Percentiles rank a stretch among this genome's conserved stretches.
These are phyloP conservation scores for Euthynnus affinis DNA, from an alignment of 2,797 vertebrate species.

Conservation along the genomic window DNA sequence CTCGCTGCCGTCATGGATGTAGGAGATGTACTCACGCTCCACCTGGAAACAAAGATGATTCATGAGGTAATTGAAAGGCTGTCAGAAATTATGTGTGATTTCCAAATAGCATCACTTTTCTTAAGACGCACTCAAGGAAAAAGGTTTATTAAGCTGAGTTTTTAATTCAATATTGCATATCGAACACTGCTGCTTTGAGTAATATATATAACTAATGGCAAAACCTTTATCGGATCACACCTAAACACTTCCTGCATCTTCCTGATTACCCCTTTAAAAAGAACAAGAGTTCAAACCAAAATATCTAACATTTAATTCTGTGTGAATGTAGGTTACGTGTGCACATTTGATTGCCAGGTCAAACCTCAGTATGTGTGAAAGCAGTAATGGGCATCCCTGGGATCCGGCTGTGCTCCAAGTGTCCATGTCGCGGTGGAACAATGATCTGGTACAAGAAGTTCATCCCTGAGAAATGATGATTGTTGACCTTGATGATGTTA, in stretches of 20 bases:
- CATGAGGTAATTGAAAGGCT: not conserved
- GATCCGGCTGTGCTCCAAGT: slow-evolving; percentile 87
- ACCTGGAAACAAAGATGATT: slow-evolving; percentile 78
- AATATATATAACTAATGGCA: not conserved
- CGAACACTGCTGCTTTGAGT: not conserved
- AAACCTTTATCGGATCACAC: not conserved
- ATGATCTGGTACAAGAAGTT: slow-evolving; percentile 89
- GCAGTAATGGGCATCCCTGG: slow-evolving; percentile 86
- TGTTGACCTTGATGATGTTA: slow-evolving; percentile 86
- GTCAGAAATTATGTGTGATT: not conserved
- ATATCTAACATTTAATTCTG: not conserved
- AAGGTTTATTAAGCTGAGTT: not conserved
- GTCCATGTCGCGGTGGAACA: slow-evolving; percentile 87
- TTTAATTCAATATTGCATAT: not conserved
- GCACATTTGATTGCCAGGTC: not conserved
- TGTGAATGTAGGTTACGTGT: not conserved
- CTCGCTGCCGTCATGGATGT: slow-evolving; percentile 91
- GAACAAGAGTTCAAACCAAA: not conserved
- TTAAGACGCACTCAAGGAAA: not conserved
- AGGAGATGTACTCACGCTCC: slow-evolving; percentile 90
- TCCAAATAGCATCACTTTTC: not conserved
- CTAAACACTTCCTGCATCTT: too few species aligned
- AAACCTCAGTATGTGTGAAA: slow-evolving; percentile 92
- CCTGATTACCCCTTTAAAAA: too few species aligned
- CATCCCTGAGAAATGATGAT: slow-evolving; percentile 87